A percentile compares a stretch with the other conserved stretches of the same genome.
These are phyloP conservation scores for Vanacampus margaritifer DNA, from an alignment of 2,113 vertebrate genomes.

Conservation along the genomic window DNA sequence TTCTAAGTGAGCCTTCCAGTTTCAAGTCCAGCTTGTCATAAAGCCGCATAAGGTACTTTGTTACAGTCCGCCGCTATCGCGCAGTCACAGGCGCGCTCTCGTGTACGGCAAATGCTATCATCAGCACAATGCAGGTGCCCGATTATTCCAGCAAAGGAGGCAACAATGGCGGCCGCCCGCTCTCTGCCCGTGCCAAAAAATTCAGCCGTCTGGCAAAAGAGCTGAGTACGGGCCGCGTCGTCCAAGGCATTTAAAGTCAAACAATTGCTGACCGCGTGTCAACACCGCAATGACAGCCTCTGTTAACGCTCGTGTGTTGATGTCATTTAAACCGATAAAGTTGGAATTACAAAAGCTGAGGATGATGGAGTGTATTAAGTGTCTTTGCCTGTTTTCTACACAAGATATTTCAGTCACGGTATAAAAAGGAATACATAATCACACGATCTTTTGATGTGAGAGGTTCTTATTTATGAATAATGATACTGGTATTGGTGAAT, in stretches of 20 bases:
- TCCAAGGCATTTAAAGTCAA: conserved; percentile 38
- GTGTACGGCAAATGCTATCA: conserved; percentile 46
- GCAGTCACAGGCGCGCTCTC: conserved; percentile 7
- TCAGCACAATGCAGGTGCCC: conserved; percentile 64
- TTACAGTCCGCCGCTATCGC: conserved; percentile 4
- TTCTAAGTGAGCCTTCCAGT: background rate
- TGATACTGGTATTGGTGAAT: too few species aligned
- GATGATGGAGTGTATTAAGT: background rate
- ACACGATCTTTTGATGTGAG: too few species aligned
- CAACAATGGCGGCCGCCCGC: conserved; percentile 52
- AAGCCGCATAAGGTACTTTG: conserved; percentile 2
- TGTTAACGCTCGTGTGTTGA: background rate
- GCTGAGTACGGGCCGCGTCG: conserved; percentile 63
- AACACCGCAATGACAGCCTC: conserved; percentile 7
- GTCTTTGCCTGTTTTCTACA: too few species aligned
- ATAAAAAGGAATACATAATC: too few species aligned
- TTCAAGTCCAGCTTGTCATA: conserved; percentile 1
- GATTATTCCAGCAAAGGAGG: conserved; percentile 66
- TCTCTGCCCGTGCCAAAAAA: conserved; percentile 34
- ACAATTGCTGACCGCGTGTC: conserved; percentile 17
- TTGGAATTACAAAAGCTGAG: background rate
- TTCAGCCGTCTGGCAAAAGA: conserved; percentile 64
- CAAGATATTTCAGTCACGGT: too few species aligned
- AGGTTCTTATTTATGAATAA: too few species aligned
- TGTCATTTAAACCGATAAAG: background rate